Evolutionary conservation across 1,140 invertebrate genomes (phyloP), one percentile per base, ranked within the genome.

Genomic region (Bathynomus jamesi): DNA sequence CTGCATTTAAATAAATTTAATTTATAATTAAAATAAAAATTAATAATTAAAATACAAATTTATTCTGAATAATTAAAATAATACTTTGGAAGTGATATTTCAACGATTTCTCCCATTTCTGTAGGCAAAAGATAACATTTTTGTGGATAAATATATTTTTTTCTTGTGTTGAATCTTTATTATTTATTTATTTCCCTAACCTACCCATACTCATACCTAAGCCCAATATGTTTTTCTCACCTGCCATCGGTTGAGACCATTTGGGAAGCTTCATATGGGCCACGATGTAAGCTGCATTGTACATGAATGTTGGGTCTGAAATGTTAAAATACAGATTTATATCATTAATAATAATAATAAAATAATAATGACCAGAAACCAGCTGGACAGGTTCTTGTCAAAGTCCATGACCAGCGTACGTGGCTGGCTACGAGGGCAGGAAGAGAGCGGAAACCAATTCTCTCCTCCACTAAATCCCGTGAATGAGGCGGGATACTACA

Each of bases 271-370:
- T 85, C 73, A 90, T 77, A 74, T 86, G 85, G 2, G 87, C 86
- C 0, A 89, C 87, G 17, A 87, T 87, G 63, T 88, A 86, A 1
- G 85, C 84, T 2, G 89, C 87, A 67, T 89, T 85, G 80, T 91
- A 92, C n/a, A 89, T 85, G 76, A 91, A 90, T n/a, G 86, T 86
- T 8, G 87, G 85, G 84, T 92, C 89, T 91, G 81, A n/a, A 86
- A 85, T 73, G 76, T 66, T 73, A 29, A 25, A n/a, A 71, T n/a
- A 71, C 65, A 62, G 17, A 29, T 29, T 17, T 66, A 28, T 25
- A 27, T 67, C n/a, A n/a, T n/a, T n/a, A n/a, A n/a, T n/a, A n/a
- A n/a, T n/a, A n/a, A n/a, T n/a, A n/a, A n/a, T n/a, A n/a, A n/a
- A n/a, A n/a, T n/a, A n/a, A n/a, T n/a, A n/a, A n/a, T n/a, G n/a